phyloP scores from a whole-genome alignment of 2,113 vertebrate species.

The Corythoichthys intestinalis region DNA sequence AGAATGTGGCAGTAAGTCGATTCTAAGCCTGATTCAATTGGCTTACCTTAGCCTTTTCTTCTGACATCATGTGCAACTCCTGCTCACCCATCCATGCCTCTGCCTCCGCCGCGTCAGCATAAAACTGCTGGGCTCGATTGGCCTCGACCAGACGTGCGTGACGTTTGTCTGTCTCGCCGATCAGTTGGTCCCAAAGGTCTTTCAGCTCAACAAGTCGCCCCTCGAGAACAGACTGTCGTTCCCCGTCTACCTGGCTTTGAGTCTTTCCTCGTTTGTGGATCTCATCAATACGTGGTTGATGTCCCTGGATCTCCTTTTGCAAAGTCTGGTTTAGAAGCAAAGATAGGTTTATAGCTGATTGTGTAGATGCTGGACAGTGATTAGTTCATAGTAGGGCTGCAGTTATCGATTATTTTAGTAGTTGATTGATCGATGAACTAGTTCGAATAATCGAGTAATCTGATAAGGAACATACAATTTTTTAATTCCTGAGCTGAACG shows the following conservation, averaged over 20 bases:
- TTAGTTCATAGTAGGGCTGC: neutral
- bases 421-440: no score
- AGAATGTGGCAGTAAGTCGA: neutral
- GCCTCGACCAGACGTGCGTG: slow-evolving; percentile 77
- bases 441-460: no score
- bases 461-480: no score
- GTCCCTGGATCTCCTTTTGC: slow-evolving; percentile 92
- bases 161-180: slow-evolving; percentile 77
- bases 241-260: slow-evolving; percentile 61
- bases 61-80: slow-evolving; percentile 93
- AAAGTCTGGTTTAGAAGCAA: slow-evolving; percentile 72
- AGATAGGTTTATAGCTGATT: neutral
- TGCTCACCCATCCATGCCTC: slow-evolving; percentile 97
- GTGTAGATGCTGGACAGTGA: neutral
- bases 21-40: fast-evolving
- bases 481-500: no score
- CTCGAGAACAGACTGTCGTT: slow-evolving; percentile 70
- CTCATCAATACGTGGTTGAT: slow-evolving; percentile 87
- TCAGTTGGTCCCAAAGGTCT: slow-evolving; percentile 80
- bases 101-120: slow-evolving; percentile 82
- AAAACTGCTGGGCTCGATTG: slow-evolving; percentile 87
- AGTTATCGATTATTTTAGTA: no score
- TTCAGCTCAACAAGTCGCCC: slow-evolving; percentile 76
- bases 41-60: slow-evolving; percentile 89
- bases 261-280: slow-evolving; percentile 74